Base-by-base conservation (phyloP, 2,888 invertebrate genomes). In the Drosophila tripunctata region DNA sequence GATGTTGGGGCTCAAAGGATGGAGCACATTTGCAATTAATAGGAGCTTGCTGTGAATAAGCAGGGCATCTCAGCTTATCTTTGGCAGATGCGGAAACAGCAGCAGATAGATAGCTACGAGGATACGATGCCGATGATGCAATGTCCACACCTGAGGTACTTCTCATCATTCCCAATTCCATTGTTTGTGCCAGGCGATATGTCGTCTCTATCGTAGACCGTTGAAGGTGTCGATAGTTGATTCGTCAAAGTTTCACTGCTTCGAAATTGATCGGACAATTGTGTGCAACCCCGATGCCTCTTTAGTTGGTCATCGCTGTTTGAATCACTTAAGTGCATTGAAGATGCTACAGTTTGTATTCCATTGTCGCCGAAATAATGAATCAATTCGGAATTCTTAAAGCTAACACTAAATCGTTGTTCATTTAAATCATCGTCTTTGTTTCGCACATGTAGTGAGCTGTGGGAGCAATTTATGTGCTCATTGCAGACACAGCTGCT, bases 401-500 rank as follows among this genome's bases (percentile, higher is more conserved):
- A 70, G 6, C 22, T 19, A 10, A 54, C 55, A 17, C 24, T 6
- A 31, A 31, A 14, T 10, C 41, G 43, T 4, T 15, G 38, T 7
- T 50, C 41, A 24, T 36, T 60, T 17, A 21, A 14, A 48, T 43
- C 27, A 7, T 19, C 4, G 8, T 12, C 4, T 4, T 24, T 36
- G 24, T 15, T 17, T 4, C 35, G 35, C 15, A n/a, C 35, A 4
- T 22, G n/a, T 10, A 15, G 10, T 1, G 15, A 7, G 4, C 3
- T 14, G 0, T 30, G 17, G 2, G 10, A 21, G 7, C 15, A 38
- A 15, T 30, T 12, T 4, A 72, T 38, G 4, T 86, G 87, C 8
- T 55, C 67, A 8, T 64, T 41, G 30, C 79, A 80, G 6, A 79
- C 67, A 21, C 80, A 86, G 7, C 60, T 56, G n/a, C 56, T 33